Base-by-base conservation (phyloP, 2,888 invertebrate genomes). In the Caradrina clavipalpis region DNA sequence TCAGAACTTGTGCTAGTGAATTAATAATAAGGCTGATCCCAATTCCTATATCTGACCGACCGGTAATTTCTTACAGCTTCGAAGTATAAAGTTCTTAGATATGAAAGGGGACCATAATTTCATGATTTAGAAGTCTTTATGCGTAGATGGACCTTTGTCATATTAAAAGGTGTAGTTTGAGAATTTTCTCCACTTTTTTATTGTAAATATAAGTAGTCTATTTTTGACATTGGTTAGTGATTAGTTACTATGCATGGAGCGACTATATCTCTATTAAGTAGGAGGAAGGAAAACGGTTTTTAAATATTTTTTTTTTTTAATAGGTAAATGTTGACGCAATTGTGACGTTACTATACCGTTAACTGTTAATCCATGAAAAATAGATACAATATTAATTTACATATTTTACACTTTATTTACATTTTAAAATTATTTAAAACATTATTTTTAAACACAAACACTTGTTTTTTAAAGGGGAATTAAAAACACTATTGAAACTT, bases 401-500 rank as follows among this genome's bases (percentile, higher is more conserved):
- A 67, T 62, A 67, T 54, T 53, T 64, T 49, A 39, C 79, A 79
- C 57, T 67, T 74, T 78, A 22, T 79, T 76, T 68, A 63, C 47
- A 58, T 72, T 21, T 13, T 22, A 54, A 42, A 63, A 50, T n/a
- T 54, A 47, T 61, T 69, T 15, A n/a, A 11, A 56, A 19, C 11
- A 47, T 53, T 21, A 13, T 50, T 53, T 64, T 60, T 13, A 2
- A 31, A 66, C 66, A 66, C 71, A 76, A 63, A 54, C 77, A 80
- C 77, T 61, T 13, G 21, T 39, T 51, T 17, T 53, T 47, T 0
- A 31, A 50, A 19, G 39, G 31, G 17, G 8, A 26, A 54, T 21
- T 26, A 68, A 47, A 45, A 21, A 17, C 45, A 66, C 56, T 57
- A 26, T 53, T 15, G 19, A 17, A 45, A 71, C 54, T 50, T 45